Base-by-base conservation (phyloP, 2,113 vertebrate species). In the Apeltes quadracus region DNA sequence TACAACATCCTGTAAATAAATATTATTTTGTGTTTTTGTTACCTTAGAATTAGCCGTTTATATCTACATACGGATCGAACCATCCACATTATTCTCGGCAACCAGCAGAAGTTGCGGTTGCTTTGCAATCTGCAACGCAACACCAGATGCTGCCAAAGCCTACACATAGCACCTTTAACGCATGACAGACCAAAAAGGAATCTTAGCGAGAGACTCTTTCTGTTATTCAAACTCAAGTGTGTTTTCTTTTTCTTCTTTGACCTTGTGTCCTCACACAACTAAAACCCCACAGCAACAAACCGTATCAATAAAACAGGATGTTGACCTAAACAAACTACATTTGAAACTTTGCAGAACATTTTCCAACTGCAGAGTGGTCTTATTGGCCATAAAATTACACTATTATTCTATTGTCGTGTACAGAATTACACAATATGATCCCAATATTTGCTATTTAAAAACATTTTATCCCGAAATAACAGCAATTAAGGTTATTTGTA, bases 241-340 rank as follows among this genome's bases (percentile, higher is more conserved):
- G n/a, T 25, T 1, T 46, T 22, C 18, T 53, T 13, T 54, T 50
- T 61, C 13, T 22, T n/a, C 23, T 41, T 44, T 66, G 20, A 14
- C 10, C 18, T 14, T 41, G 29, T 36, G 32, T 58, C 43, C 48
- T 51, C 38, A 12, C 12, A 43, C 18, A 7, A 61, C 38, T 14
- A 27, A 72, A 72, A 59, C 32, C 29, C 61, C 34, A 69, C 50
- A 25, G 38, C 41, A 50, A 18, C 61, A 51, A 29, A 62, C 20
- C 9, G 41, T 34, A 44, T 23, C 51, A 55, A 68, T 16, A 57
- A 79, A 78, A 69, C 38, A 22, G 11, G 36, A 23, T 56, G 14
- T 80, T 87, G 62, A 78, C 46, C 73, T 34, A 72, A 43, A 73
- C 12, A 55, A 68, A 67, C 70, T 54, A 61, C 53, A 78, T 57